Percentiles rank a stretch among this genome's conserved stretches.
phyloP scores from a whole-genome alignment of 2,888 invertebrate genomes.

The Dynastes grantii region DNA sequence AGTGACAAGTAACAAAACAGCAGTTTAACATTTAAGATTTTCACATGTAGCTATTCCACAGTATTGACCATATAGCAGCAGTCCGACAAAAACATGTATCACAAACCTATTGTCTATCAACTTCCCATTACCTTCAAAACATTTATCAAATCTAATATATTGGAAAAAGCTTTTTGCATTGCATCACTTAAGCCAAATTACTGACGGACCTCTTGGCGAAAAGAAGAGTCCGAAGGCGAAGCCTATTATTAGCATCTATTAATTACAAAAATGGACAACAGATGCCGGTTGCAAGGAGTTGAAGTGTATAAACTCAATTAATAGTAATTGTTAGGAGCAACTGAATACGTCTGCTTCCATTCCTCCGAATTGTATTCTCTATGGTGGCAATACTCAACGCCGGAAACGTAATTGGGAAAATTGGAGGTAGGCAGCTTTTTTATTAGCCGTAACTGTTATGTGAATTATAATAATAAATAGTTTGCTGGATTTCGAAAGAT shows the following conservation, averaged over 20 bases:
- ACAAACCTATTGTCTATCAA: too few species aligned
- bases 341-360: conserved; percentile 27
- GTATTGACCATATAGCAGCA: too few species aligned
- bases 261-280: conserved; percentile 28
- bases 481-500: conserved; percentile 43
- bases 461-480: conserved; percentile 49
- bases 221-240: background rate
- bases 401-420: conserved; percentile 42
- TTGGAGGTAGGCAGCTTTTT: conserved; percentile 34
- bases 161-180: too few species aligned
- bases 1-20: too few species aligned
- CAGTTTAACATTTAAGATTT: too few species aligned
- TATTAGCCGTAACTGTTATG: conserved; percentile 48
- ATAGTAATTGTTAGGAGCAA: conserved; percentile 41
- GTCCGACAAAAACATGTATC: too few species aligned
- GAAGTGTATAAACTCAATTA: conserved; percentile 43
- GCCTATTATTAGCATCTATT: conserved; percentile 37
- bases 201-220: background rate
- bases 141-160: too few species aligned
- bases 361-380: conserved; percentile 18
- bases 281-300: conserved; percentile 22
- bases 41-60: too few species aligned
- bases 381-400: conserved; percentile 19
- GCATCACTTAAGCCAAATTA: too few species aligned
- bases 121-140: too few species aligned